Conservation (phyloP, 2,888 invertebrate genomes). For the Eupithecia insigniata region DNA sequence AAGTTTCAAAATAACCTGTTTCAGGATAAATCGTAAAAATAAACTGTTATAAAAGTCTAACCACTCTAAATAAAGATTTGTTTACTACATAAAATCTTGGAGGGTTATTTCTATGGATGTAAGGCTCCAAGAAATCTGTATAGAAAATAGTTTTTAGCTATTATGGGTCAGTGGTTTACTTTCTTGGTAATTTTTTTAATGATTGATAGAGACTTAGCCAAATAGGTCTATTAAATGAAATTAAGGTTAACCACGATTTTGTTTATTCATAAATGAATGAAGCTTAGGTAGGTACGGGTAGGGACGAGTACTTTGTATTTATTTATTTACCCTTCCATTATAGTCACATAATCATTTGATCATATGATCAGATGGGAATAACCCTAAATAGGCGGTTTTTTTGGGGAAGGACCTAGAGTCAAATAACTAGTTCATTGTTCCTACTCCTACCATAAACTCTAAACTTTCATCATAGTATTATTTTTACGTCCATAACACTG, state of each 20-base stretch:
- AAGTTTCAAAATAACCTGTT: not conserved
- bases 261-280: not conserved
- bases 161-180: not conserved
- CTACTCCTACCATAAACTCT: not conserved
- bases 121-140: not conserved
- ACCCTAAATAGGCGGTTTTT: too few relatives aligned
- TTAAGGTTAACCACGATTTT: not conserved
- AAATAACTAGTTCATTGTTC: not conserved
- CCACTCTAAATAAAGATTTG: constrained; percentile 18
- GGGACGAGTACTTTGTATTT: too few relatives aligned
- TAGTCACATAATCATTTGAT: too few relatives aligned
- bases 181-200: not conserved
- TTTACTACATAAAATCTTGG: not conserved
- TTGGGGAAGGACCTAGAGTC: not conserved
- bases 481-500: constrained; percentile 14
- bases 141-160: not conserved
- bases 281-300: not conserved
- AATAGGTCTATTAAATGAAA: not conserved
- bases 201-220: not conserved
- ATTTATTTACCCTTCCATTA: too few relatives aligned
- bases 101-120: not conserved
- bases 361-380: too few relatives aligned
- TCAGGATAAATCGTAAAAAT: constrained; percentile 6
- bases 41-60: constrained; percentile 8
- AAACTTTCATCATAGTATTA: not conserved